Percentiles rank a stretch among this genome's conserved stretches.
Conservation (phyloP, 2,888 invertebrate genomes). For the Rhaphigaster nebulosa region DNA sequence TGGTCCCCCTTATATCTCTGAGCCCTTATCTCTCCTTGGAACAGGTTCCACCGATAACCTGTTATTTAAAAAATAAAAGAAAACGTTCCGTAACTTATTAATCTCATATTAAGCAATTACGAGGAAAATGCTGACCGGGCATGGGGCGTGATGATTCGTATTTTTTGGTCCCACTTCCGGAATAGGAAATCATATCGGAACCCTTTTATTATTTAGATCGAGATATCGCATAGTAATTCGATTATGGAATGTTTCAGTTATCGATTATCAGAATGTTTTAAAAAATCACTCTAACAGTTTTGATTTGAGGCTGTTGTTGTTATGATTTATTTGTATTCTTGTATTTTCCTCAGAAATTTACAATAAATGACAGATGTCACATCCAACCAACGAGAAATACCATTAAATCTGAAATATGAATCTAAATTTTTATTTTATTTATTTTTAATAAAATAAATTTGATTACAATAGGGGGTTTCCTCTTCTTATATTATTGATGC, state of each 20-base stretch:
- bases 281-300: no score
- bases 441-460: no score
- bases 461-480: no score
- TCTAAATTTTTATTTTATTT: no score
- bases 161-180: not conserved
- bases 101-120: conserved; percentile 38
- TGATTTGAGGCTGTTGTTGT: no score
- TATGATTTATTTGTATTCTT: no score
- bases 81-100: conserved; percentile 37
- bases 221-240: not conserved
- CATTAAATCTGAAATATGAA: no score
- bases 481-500: no score
- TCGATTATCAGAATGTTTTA: not conserved
- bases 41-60: conserved; percentile 28
- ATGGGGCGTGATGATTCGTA: not conserved
- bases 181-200: conserved; percentile 23
- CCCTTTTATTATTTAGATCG: not conserved
- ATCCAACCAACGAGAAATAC: no score
- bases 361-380: no score
- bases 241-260: not conserved
- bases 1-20: not conserved
- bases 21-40: conserved; percentile 18
- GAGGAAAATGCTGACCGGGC: not conserved
- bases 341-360: no score
- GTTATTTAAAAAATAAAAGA: conserved; percentile 26